Evolutionary conservation across 2,888 invertebrate species (phyloP).

Genomic region (Spisula solida): DNA sequence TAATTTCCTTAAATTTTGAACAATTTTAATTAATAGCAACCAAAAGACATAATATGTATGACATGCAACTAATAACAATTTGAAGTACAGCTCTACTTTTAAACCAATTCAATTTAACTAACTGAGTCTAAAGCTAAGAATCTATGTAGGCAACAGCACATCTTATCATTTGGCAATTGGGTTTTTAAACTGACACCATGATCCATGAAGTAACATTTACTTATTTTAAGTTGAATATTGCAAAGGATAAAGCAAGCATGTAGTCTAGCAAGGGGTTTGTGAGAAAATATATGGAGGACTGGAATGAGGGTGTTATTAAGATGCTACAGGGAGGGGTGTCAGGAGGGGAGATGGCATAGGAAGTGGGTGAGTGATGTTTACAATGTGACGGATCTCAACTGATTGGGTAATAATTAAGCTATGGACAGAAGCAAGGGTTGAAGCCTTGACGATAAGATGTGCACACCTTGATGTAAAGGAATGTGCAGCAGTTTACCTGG

Average conservation of each 20-base stretch:
- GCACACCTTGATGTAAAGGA: slow-evolving; percentile 80
- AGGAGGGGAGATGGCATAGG: neutral
- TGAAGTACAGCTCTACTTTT: too few relatives aligned
- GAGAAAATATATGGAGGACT: too few relatives aligned
- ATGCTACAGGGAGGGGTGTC: neutral
- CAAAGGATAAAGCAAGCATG: neutral
- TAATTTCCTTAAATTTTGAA: too few relatives aligned
- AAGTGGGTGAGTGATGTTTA: neutral
- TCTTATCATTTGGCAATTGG: neutral
- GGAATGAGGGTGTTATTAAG: too few relatives aligned
- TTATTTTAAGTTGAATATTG: too few relatives aligned
- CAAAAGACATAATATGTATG: too few relatives aligned
- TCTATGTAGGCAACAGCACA: neutral
- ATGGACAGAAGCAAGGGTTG: neutral
- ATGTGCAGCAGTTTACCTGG: slow-evolving; percentile 83
- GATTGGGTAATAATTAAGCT: neutral
- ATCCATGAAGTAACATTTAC: too few relatives aligned
- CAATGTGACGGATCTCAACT: neutral
- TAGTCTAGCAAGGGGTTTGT: too few relatives aligned
- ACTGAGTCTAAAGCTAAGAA: neutral
- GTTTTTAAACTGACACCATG: too few relatives aligned
- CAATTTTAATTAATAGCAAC: too few relatives aligned
- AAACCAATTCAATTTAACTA: too few relatives aligned
- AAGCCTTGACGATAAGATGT: slow-evolving; percentile 55
- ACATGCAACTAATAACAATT: too few relatives aligned